phyloP scores from a whole-genome alignment of 2,797 vertebrate species.

The Enteromius treurensis region DNA sequence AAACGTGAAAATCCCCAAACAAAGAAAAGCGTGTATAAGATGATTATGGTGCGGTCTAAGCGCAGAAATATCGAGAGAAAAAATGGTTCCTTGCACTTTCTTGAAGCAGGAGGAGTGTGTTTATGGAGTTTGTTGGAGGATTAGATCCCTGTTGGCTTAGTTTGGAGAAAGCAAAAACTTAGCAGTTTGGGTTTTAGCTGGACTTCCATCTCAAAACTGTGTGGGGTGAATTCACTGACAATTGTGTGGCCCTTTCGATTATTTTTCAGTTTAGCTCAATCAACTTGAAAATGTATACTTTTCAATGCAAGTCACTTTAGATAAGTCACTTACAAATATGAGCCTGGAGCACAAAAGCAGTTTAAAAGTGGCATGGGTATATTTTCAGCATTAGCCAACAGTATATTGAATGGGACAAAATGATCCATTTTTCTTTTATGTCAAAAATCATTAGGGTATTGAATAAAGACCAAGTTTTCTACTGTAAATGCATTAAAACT shows the following conservation, averaged over 20 bases:
- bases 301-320: neutral
- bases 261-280: neutral
- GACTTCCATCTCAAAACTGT: slow-evolving; percentile 13
- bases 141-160: slow-evolving; percentile 55
- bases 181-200: slow-evolving; percentile 48
- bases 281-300: neutral
- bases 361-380: neutral
- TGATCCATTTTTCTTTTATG: neutral
- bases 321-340: neutral
- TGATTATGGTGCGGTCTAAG: slow-evolving; percentile 62
- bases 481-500: no score
- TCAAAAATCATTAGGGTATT: neutral
- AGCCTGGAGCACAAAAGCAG: neutral
- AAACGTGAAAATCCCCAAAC: slow-evolving; percentile 79
- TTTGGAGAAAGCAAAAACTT: slow-evolving; percentile 46
- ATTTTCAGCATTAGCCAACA: neutral
- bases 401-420: neutral
- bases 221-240: neutral
- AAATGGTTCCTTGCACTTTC: slow-evolving; percentile 55
- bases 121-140: slow-evolving; percentile 59
- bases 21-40: slow-evolving; percentile 69
- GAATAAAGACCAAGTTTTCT: neutral
- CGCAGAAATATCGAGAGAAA: slow-evolving; percentile 54
- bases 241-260: neutral
- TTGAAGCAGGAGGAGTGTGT: slow-evolving; percentile 58